Evolutionary conservation across 92 coral and sea anemone genomes (phyloP).

Genomic region (Actinernus sp.): DNA sequence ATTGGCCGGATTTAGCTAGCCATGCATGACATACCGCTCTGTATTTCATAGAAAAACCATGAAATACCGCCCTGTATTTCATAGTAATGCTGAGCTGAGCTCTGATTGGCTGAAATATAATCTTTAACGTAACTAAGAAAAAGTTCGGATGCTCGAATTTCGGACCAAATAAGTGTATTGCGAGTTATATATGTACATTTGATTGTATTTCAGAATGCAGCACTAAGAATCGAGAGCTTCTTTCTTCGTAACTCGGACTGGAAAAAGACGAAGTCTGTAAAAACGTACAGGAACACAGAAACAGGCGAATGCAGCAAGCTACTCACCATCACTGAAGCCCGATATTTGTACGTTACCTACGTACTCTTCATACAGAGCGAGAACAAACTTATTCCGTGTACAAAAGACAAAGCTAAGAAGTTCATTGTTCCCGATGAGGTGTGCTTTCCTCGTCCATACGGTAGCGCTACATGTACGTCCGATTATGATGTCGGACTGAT

Average conservation of each 20-base stretch:
- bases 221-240: slow-evolving; percentile 32
- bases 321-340: slow-evolving; percentile 45
- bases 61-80: too few relatives aligned
- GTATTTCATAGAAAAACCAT: too few relatives aligned
- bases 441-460: slow-evolving; percentile 57
- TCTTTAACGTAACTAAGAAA: too few relatives aligned
- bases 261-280: slow-evolving; percentile 9
- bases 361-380: slow-evolving; percentile 26
- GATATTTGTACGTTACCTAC: slow-evolving; percentile 55
- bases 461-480: slow-evolving; percentile 36
- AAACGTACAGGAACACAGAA: background rate
- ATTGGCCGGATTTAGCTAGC: too few relatives aligned
- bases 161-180: too few relatives aligned
- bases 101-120: too few relatives aligned
- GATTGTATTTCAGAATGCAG: slow-evolving; percentile 17
- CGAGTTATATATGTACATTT: too few relatives aligned
- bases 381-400: slow-evolving; percentile 6
- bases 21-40: too few relatives aligned
- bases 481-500: slow-evolving; percentile 60
- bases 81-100: too few relatives aligned
- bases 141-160: too few relatives aligned
- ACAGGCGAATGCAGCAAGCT: slow-evolving; percentile 4
- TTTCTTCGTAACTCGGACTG: slow-evolving; percentile 51
- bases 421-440: slow-evolving; percentile 13
- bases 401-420: background rate